A percentile compares a stretch with the other conserved stretches of the same genome.
Evolutionary conservation across 2,888 invertebrate genomes (phyloP).

Genomic region (Limnephilus lunatus): DNA sequence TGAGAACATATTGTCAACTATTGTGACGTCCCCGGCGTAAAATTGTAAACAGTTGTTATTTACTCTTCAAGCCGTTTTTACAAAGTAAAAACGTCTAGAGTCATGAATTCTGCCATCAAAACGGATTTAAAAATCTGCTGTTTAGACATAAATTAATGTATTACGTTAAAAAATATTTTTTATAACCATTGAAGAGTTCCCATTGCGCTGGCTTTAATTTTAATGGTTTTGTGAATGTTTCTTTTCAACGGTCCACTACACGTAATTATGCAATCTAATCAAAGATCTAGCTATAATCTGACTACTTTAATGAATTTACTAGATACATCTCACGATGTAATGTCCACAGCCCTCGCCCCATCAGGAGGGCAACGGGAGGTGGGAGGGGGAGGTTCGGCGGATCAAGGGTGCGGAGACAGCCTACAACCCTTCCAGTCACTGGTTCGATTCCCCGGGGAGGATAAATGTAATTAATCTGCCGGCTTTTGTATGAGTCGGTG

Average conservation of each 20-base stretch:
- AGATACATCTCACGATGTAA: slow-evolving; percentile 57
- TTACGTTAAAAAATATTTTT: no score
- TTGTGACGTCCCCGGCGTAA: no score
- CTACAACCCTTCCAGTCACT: slow-evolving; percentile 60
- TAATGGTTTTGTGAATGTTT: no score
- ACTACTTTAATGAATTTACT: slow-evolving; percentile 62
- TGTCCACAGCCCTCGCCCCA: slow-evolving; percentile 31
- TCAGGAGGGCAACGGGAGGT: background rate
- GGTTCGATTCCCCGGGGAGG: slow-evolving; percentile 57
- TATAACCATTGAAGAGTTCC: no score
- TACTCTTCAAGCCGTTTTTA: no score
- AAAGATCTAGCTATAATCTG: slow-evolving; percentile 24
- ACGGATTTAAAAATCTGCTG: no score
- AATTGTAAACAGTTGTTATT: no score
- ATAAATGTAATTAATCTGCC: slow-evolving; percentile 63
- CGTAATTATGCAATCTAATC: background rate
- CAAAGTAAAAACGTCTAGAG: no score
- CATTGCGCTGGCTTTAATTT: no score
- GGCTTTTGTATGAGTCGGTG: slow-evolving; percentile 43
- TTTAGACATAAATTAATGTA: no score
- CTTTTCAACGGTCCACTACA: background rate
- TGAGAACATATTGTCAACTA: no score
- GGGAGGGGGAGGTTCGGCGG: background rate
- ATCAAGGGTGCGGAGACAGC: slow-evolving; percentile 33
- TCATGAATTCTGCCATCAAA: no score